phyloP scores from a whole-genome alignment of 2,888 invertebrate genomes.

The Xestia rhomboidea region DNA sequence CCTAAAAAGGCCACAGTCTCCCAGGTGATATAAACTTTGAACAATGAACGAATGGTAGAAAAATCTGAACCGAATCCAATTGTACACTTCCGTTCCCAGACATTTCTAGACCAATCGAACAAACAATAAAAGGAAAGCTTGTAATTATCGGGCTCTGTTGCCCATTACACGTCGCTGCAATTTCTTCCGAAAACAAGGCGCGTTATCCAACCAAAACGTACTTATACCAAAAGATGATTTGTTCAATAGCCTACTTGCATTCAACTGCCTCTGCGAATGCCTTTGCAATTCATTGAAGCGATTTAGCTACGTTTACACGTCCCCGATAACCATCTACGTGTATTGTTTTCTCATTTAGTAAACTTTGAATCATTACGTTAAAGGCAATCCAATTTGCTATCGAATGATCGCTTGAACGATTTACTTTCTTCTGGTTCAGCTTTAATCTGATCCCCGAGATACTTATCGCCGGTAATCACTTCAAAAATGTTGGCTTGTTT shows the following conservation, averaged over 20 bases:
- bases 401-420: slow-evolving; percentile 72
- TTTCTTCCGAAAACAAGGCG: slow-evolving; percentile 63
- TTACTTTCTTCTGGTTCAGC: slow-evolving; percentile 76
- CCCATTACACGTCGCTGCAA: slow-evolving; percentile 54
- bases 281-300: slow-evolving; percentile 66
- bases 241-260: slow-evolving; percentile 48
- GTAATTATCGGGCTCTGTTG: slow-evolving; percentile 69
- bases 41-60: slow-evolving; percentile 61
- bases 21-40: slow-evolving; percentile 50
- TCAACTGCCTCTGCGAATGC: slow-evolving; percentile 50
- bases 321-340: slow-evolving; percentile 73
- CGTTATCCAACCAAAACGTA: slow-evolving; percentile 64
- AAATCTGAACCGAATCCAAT: slow-evolving; percentile 71
- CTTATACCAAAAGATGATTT: slow-evolving; percentile 62
- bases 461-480: slow-evolving; percentile 63
- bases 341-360: slow-evolving; percentile 69
- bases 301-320: slow-evolving; percentile 75
- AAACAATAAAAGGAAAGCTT: slow-evolving; percentile 76
- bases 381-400: slow-evolving; percentile 66
- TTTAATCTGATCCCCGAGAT: slow-evolving; percentile 69
- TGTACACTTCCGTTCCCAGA: slow-evolving; percentile 76
- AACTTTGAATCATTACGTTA: slow-evolving; percentile 77
- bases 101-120: slow-evolving; percentile 73
- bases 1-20: slow-evolving; percentile 24
- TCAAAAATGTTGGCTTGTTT: slow-evolving; percentile 62